Percentiles rank a stretch among this genome's conserved stretches.
Conservation (phyloP, 30 jellyfish, hydroid and myxozoan species). For the Catostylus mosaicus region DNA sequence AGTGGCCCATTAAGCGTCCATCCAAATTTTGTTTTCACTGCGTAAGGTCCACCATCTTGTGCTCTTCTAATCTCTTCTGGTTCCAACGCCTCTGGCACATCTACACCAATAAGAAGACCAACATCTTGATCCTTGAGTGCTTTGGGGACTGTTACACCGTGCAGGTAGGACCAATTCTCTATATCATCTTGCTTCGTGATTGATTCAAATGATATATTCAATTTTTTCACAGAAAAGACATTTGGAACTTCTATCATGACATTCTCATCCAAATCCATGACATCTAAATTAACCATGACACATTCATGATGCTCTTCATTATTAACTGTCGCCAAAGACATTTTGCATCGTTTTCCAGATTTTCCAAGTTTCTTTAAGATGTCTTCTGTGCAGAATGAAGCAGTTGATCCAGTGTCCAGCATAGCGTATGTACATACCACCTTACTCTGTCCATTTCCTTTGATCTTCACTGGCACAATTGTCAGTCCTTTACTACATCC, state of each 20-base stretch:
- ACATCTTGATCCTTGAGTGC: conserved; percentile 26
- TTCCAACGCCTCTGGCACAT: conserved; percentile 45
- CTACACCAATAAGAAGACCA: conserved; percentile 52
- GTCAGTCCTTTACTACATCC: conserved; percentile 44
- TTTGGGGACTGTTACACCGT: conserved; percentile 35
- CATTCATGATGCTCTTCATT: conserved; percentile 40
- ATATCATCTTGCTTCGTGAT: conserved; percentile 47
- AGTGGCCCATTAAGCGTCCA: conserved; percentile 70
- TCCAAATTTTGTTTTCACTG: conserved; percentile 63
- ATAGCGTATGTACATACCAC: conserved; percentile 32
- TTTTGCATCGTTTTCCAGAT: conserved; percentile 27
- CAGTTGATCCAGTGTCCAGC: conserved; percentile 64
- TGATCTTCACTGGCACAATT: conserved; percentile 34
- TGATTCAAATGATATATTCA: conserved; percentile 38
- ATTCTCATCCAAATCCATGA: conserved; percentile 43
- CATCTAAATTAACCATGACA: conserved; percentile 38
- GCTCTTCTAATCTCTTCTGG: conserved; percentile 27
- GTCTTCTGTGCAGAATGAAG: conserved; percentile 49
- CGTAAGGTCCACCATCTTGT: conserved; percentile 49
- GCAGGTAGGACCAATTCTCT: conserved; percentile 46
- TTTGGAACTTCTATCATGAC: conserved; percentile 35
- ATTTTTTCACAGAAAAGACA: conserved; percentile 29
- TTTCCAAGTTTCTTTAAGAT: conserved; percentile 41
- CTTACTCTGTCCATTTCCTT: conserved; percentile 13
- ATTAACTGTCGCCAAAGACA: conserved; percentile 50